These are phyloP conservation scores for Tyto alba DNA, from an alignment of 2,113 vertebrate genomes.

Conservation along the genomic window DNA sequence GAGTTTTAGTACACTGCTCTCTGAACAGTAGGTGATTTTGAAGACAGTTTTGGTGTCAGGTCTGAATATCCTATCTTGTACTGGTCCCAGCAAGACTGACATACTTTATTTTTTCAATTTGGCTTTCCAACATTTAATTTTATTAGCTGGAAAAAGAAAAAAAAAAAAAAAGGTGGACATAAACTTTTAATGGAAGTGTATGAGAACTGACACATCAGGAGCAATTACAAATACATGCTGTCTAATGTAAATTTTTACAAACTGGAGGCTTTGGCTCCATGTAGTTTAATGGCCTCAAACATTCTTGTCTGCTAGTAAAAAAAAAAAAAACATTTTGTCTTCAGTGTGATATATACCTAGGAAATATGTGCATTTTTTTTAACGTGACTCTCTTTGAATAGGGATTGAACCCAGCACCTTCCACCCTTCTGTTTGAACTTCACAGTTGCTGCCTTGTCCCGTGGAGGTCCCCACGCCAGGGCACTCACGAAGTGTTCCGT, in stretches of 20 bases:
- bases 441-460: background rate
- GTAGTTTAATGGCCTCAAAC: background rate
- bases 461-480: background rate
- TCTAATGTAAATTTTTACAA: background rate
- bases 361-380: background rate
- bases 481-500: background rate
- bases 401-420: background rate
- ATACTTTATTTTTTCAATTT: background rate
- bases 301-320: background rate
- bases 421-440: background rate
- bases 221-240: background rate
- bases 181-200: background rate
- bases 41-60: conserved; percentile 24
- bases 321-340: background rate
- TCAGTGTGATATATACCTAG: background rate
- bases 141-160: background rate
- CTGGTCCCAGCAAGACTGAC: background rate
- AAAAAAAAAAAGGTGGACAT: background rate
- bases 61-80: conserved; percentile 3
- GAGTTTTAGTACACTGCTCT: background rate
- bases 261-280: background rate
- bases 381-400: background rate
- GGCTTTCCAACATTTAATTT: conserved; percentile 8
- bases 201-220: background rate
- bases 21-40: conserved; percentile 37